Percentiles rank a stretch among this genome's conserved stretches.
Evolutionary conservation across 2,888 invertebrate species (phyloP).

Genomic region (Lingula anatina): DNA sequence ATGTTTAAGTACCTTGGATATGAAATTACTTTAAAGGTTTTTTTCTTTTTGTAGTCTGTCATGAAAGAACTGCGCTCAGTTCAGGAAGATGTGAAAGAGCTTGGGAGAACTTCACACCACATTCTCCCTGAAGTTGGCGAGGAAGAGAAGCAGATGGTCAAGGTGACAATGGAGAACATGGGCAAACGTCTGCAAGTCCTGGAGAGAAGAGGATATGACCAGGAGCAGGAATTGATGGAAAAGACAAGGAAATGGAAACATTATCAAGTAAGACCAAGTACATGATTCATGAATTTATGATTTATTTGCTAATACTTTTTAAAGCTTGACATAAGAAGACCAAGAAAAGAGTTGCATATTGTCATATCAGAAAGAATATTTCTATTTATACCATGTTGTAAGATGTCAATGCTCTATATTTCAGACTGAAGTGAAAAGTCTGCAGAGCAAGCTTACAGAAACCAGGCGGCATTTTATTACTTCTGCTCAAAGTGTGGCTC

Average conservation of each 20-base stretch:
- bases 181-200: conserved; percentile 27
- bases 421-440: conserved; percentile 24
- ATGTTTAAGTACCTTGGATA: too few relatives aligned
- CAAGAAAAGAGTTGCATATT: background rate
- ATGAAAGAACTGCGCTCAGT: conserved; percentile 42
- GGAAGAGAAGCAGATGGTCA: conserved; percentile 29
- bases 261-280: conserved; percentile 19
- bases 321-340: background rate
- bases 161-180: conserved; percentile 28
- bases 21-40: too few relatives aligned
- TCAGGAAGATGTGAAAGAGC: conserved; percentile 49
- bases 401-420: too few relatives aligned
- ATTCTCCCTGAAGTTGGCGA: conserved; percentile 22
- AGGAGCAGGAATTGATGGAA: conserved; percentile 24
- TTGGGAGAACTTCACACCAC: conserved; percentile 28
- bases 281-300: background rate
- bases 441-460: conserved; percentile 24
- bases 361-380: background rate
- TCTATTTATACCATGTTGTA: too few relatives aligned
- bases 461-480: conserved; percentile 21
- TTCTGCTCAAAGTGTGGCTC: conserved; percentile 14
- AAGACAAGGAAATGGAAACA: conserved; percentile 25
- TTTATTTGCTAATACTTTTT: background rate
- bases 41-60: conserved; percentile 21
- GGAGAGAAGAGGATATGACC: conserved; percentile 28